Evolutionary conservation across 2,113 vertebrate genomes (phyloP).

Genomic region (Melospiza georgiana): DNA sequence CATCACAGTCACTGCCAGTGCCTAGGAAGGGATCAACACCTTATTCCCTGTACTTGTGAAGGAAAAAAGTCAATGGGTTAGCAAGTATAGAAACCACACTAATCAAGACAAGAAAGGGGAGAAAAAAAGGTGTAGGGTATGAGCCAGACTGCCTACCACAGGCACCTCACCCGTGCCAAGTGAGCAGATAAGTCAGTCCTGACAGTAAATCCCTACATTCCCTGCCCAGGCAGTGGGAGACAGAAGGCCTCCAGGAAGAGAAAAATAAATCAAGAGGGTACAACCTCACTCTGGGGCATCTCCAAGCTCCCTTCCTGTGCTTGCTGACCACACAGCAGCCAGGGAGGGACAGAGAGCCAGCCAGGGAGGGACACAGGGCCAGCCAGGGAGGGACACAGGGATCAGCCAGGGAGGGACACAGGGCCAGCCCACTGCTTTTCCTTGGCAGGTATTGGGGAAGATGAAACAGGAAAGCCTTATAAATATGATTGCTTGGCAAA

Average conservation of each 20-base stretch:
- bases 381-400: neutral
- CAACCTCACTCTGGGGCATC: neutral
- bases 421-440: neutral
- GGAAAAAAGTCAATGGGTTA: neutral
- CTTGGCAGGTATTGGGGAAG: neutral
- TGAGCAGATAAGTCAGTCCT: slow-evolving; percentile 40
- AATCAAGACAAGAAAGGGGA: neutral
- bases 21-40: neutral
- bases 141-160: slow-evolving; percentile 45
- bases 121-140: neutral
- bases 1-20: neutral
- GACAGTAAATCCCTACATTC: slow-evolving; percentile 35
- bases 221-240: neutral
- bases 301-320: neutral
- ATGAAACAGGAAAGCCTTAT: no score
- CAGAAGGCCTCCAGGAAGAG: slow-evolving; percentile 31
- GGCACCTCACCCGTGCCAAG: slow-evolving; percentile 15
- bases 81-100: neutral
- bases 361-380: rapidly evolving
- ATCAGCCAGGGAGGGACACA: neutral
- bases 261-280: slow-evolving; percentile 9
- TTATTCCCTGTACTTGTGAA: neutral
- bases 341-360: neutral
- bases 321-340: neutral
- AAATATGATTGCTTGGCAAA: no score